These are phyloP conservation scores for Drosophila hamatofila DNA, from an alignment of 2,888 invertebrate species.

Conservation along the genomic window DNA sequence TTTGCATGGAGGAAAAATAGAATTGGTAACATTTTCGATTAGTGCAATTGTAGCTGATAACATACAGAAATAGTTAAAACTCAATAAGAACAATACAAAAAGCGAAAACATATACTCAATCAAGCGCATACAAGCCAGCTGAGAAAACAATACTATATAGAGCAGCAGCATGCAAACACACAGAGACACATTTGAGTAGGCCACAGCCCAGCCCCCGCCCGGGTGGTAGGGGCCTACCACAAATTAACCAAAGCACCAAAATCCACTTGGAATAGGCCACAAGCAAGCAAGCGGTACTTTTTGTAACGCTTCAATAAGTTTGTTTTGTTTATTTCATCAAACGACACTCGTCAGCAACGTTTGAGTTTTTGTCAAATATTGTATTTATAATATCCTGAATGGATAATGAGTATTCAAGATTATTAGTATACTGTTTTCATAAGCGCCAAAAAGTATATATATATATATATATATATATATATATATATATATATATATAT, in stretches of 20 bases:
- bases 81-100: slow-evolving; percentile 5
- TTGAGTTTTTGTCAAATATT: background rate
- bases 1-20: slow-evolving; percentile 50
- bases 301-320: slow-evolving; percentile 36
- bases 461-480: no score
- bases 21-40: slow-evolving; percentile 69
- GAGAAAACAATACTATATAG: slow-evolving; percentile 37
- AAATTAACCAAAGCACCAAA: slow-evolving; percentile 9
- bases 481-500: no score
- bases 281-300: background rate
- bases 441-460: no score
- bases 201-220: background rate
- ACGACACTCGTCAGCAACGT: slow-evolving; percentile 3
- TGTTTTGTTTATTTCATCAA: slow-evolving; percentile 10
- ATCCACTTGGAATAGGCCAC: background rate
- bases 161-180: slow-evolving; percentile 43
- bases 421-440: no score
- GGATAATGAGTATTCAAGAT: background rate
- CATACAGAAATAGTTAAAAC: slow-evolving; percentile 25
- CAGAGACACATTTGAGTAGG: slow-evolving; percentile 11
- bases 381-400: background rate
- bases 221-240: background rate
- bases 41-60: slow-evolving; percentile 43
- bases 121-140: slow-evolving; percentile 29
- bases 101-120: slow-evolving; percentile 16